A percentile compares a stretch with the other conserved stretches of the same genome.
These are phyloP conservation scores for Cabera pusaria DNA, from an alignment of 2,888 invertebrate genomes.

Conservation along the genomic window DNA sequence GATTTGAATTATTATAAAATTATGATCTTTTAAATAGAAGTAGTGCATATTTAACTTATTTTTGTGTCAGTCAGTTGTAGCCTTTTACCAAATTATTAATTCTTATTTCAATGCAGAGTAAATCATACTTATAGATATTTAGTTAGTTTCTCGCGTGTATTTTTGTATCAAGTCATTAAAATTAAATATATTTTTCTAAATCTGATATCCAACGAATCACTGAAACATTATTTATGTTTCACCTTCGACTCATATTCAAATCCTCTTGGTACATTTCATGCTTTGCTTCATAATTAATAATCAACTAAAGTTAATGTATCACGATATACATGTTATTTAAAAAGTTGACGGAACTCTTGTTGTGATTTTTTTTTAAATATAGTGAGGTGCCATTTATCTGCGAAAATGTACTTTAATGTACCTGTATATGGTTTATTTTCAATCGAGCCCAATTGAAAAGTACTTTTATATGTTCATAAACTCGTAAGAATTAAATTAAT, in stretches of 20 bases:
- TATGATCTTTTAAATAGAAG: too few relatives aligned
- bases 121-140: constrained; percentile 11
- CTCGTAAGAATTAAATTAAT: too few relatives aligned
- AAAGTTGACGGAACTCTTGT: constrained; percentile 41
- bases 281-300: constrained; percentile 13
- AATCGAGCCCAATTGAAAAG: too few relatives aligned
- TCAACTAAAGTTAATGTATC: too few relatives aligned
- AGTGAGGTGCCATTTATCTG: constrained; percentile 77
- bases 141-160: constrained; percentile 19
- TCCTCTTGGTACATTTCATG: constrained; percentile 7
- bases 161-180: constrained; percentile 32
- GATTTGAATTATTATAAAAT: too few relatives aligned
- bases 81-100: constrained; percentile 33
- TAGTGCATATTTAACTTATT: too few relatives aligned
- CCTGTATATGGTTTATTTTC: too few relatives aligned
- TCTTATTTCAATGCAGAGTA: constrained; percentile 19
- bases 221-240: too few relatives aligned
- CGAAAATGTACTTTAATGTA: constrained; percentile 59
- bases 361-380: constrained; percentile 68
- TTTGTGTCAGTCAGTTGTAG: too few relatives aligned
- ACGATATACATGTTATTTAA: constrained; percentile 13
- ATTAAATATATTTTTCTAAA: constrained; percentile 6
- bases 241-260: too few relatives aligned
- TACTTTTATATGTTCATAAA: too few relatives aligned
- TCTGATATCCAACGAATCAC: constrained; percentile 1